Conservation (phyloP, 2,113 vertebrate species). For the Eurypyga helias region DNA sequence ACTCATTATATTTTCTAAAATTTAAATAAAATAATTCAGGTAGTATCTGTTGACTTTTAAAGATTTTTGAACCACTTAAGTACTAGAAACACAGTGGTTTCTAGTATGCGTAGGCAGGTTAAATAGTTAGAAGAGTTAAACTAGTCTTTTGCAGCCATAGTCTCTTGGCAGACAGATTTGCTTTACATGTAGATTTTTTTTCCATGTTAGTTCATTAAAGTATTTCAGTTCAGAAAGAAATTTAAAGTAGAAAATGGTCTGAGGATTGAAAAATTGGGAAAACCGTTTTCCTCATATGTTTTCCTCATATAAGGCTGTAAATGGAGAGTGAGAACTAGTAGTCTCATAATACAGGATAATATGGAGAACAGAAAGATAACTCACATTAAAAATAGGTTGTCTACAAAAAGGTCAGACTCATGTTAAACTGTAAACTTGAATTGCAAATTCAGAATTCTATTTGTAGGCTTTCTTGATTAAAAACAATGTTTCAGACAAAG, state of each 20-base stretch:
- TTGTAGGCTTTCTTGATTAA: not conserved
- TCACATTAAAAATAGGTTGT: not conserved
- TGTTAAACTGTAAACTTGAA: not conserved
- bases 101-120: not conserved
- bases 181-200: not conserved
- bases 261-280: not conserved
- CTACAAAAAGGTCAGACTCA: not conserved
- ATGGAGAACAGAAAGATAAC: not conserved
- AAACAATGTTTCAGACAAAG: not conserved
- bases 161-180: not conserved
- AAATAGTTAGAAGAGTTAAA: not conserved
- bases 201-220: not conserved
- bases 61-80: not conserved
- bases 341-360: not conserved
- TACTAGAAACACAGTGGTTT: not conserved
- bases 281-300: not conserved
- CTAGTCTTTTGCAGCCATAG: not conserved
- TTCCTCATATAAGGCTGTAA: not conserved
- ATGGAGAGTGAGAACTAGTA: not conserved
- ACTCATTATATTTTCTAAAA: not conserved
- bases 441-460: not conserved
- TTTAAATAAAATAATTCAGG: not conserved
- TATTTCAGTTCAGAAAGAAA: not conserved
- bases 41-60: not conserved
- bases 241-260: not conserved